Conservation (phyloP, 1,140 invertebrate species). For the Ericerus pela region DNA sequence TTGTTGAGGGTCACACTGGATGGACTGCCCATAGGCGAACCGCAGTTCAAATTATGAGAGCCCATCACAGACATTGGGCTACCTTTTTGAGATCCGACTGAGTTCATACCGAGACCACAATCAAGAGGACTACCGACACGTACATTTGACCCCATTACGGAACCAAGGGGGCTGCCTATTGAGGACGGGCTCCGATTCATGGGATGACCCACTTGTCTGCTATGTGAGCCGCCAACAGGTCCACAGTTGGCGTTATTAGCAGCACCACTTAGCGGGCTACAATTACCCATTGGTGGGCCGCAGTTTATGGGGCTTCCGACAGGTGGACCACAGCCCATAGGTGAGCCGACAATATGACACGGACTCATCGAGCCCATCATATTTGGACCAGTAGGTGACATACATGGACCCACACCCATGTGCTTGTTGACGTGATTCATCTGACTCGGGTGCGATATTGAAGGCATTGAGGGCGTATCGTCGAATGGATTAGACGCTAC, state of each 20-base stretch:
- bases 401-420: slow-evolving; percentile 41
- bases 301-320: slow-evolving; percentile 42
- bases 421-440: slow-evolving; percentile 40
- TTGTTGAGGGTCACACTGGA: slow-evolving; percentile 23
- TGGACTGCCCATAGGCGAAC: slow-evolving; percentile 27
- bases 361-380: slow-evolving; percentile 30
- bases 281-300: slow-evolving; percentile 38
- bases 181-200: slow-evolving; percentile 24
- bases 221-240: slow-evolving; percentile 35
- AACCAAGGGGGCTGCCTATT: slow-evolving; percentile 23
- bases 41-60: slow-evolving; percentile 19
- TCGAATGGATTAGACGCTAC: slow-evolving; percentile 91
- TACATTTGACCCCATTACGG: slow-evolving; percentile 34
- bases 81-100: slow-evolving; percentile 17
- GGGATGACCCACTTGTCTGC: slow-evolving; percentile 38
- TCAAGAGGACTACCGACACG: slow-evolving; percentile 21
- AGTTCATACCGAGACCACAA: slow-evolving; percentile 16
- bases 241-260: slow-evolving; percentile 32
- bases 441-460: slow-evolving; percentile 35
- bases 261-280: slow-evolving; percentile 41
- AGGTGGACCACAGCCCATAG: slow-evolving; percentile 39
- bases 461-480: slow-evolving; percentile 47
- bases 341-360: slow-evolving; percentile 38
- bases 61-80: slow-evolving; percentile 21
- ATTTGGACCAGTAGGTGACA: slow-evolving; percentile 42